These are phyloP conservation scores for Pachliopta kotzebuea DNA, from an alignment of 2,888 invertebrate genomes.

Conservation along the genomic window DNA sequence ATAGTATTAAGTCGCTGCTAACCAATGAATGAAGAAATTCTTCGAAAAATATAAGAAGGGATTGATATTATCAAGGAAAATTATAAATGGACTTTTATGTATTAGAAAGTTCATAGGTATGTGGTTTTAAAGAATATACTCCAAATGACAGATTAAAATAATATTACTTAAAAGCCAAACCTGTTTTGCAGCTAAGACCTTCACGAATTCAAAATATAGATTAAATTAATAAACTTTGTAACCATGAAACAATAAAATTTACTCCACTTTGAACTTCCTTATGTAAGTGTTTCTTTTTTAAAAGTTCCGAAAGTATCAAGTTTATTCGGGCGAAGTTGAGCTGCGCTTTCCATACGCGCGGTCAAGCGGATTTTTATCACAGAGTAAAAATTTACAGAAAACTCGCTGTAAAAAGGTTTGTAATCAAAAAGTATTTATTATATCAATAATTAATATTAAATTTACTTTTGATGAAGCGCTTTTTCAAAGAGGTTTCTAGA, in stretches of 20 bases:
- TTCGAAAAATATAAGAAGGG: no score
- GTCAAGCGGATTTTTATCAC: conserved; percentile 76
- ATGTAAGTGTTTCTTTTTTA: conserved; percentile 32
- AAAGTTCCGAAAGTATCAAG: conserved; percentile 71
- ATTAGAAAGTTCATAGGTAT: no score
- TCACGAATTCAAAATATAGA: neutral
- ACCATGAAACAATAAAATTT: conserved; percentile 1
- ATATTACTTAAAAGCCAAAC: no score
- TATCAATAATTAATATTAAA: neutral
- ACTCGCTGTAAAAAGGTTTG: conserved; percentile 31
- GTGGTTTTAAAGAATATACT: no score
- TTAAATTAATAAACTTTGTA: neutral
- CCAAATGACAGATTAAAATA: no score
- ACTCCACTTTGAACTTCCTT: conserved; percentile 5
- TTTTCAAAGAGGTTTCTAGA: neutral
- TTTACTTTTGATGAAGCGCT: neutral
- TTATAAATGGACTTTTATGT: no score
- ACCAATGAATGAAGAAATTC: no score
- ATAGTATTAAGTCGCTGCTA: no score
- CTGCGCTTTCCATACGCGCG: conserved; percentile 73
- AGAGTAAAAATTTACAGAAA: conserved; percentile 57
- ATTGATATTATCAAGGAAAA: no score
- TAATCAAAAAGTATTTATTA: neutral
- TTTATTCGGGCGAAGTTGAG: conserved; percentile 55
- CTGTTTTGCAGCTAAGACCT: no score